A percentile compares a stretch with the other conserved stretches of the same genome.
Evolutionary conservation across 2,888 invertebrate genomes (phyloP).

Genomic region (Diarsia mendica): DNA sequence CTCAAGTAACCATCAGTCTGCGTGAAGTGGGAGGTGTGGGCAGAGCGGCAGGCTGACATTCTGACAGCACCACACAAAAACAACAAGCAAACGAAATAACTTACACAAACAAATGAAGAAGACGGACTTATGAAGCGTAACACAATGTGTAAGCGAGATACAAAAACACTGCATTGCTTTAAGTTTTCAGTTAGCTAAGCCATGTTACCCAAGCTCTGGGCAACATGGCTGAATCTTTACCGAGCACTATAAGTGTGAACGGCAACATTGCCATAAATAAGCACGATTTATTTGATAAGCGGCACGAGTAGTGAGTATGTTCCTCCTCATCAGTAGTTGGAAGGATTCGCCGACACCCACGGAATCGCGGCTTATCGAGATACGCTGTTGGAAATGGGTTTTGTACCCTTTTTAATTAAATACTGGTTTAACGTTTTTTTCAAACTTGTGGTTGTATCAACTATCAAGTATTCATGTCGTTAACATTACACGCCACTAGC

Average conservation of each 20-base stretch:
- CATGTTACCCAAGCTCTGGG: background rate
- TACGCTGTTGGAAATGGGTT: background rate
- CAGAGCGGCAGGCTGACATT: constrained; percentile 2
- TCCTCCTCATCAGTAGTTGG: constrained; percentile 8
- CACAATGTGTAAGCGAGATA: background rate
- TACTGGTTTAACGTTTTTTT: constrained; percentile 8
- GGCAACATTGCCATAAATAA: constrained; percentile 1
- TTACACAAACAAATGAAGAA: background rate
- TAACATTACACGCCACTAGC: background rate
- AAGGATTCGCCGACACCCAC: constrained; percentile 13
- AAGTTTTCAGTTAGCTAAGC: background rate
- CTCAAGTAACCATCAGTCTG: constrained; percentile 6
- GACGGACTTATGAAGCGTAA: background rate
- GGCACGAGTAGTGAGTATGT: background rate
- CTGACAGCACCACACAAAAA: background rate
- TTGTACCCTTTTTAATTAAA: constrained; percentile 4
- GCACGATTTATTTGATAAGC: constrained; percentile 4
- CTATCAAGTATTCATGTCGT: background rate
- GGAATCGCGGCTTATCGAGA: background rate
- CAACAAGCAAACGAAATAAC: background rate
- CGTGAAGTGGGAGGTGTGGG: constrained; percentile 26
- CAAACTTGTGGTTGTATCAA: background rate
- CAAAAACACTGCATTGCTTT: constrained; percentile 8
- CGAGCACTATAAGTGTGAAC: background rate
- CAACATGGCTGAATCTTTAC: background rate